A percentile compares a stretch with the other conserved stretches of the same genome.
Conservation (phyloP, 2,888 invertebrate species). For the Caenorhabditis plicata region DNA sequence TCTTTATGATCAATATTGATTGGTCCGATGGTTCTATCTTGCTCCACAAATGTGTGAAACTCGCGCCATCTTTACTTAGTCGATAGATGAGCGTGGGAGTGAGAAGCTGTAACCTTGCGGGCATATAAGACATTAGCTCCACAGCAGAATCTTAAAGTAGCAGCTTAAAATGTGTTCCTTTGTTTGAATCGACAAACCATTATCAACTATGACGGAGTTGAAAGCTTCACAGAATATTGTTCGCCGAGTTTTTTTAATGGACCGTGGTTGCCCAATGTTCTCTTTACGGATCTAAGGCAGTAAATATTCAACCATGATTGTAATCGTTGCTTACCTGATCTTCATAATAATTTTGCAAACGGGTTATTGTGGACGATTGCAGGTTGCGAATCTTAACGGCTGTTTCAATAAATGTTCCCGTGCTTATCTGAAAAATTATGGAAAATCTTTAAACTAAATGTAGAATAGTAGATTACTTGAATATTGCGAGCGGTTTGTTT, state of each 20-base stretch:
- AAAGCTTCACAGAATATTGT: slow-evolving; percentile 35
- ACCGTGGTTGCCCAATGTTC: slow-evolving; percentile 8
- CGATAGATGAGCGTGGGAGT: slow-evolving; percentile 57
- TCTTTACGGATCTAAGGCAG: slow-evolving; percentile 14
- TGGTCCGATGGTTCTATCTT: slow-evolving; percentile 61
- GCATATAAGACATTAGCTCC: slow-evolving; percentile 56
- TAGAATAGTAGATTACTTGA: slow-evolving; percentile 4
- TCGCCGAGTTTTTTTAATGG: slow-evolving; percentile 5
- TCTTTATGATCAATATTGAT: slow-evolving; percentile 54
- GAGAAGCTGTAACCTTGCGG: slow-evolving; percentile 56
- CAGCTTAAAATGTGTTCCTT: not conserved
- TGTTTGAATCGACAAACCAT: slow-evolving; percentile 1
- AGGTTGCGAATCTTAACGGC: slow-evolving; percentile 59
- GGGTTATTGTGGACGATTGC: slow-evolving; percentile 54
- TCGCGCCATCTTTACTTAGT: slow-evolving; percentile 61
- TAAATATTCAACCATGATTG: not conserved
- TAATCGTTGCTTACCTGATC: slow-evolving; percentile 10
- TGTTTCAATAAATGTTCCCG: slow-evolving; percentile 50
- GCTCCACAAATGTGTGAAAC: slow-evolving; percentile 60
- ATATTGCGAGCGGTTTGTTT: slow-evolving; percentile 26
- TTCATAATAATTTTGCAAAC: slow-evolving; percentile 45
- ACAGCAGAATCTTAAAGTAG: slow-evolving; percentile 44
- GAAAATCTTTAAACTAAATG: too few relatives aligned
- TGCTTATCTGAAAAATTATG: slow-evolving; percentile 39
- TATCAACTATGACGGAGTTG: slow-evolving; percentile 18